Base-by-base conservation (phyloP, 2,113 vertebrate species). In the Cyanoliseus patagonus region DNA sequence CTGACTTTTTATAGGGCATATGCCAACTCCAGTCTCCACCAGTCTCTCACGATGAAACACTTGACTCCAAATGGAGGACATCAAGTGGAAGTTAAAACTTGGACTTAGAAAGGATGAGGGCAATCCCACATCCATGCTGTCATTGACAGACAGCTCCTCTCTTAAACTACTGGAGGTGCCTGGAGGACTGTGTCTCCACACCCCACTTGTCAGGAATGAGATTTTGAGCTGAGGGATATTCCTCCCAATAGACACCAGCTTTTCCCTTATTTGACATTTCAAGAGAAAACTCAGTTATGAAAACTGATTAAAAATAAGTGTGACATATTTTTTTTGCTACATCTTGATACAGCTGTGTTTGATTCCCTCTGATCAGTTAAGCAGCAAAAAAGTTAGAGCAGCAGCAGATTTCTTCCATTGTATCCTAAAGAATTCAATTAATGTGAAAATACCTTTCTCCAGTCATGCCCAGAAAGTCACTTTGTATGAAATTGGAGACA, bases 1-100 rank as follows among this genome's bases (percentile, higher is more conserved):
- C 33, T 0, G 0, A 18, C 37, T 59, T 64, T 27, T 1, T 5
- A 11, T 2, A 5, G 24, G 13, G 6, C 25, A 25, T 28, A 4
- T 13, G 39, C 18, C 41, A 70, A 10, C 22, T 22, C 15, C 51
- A 31, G 44, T 18, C 51, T 35, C 77, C 30, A 33, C 27, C 30
- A 39, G 35, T 3, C 27, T 59, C n/a, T 52, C 2, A 0, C 4
- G 13, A 23, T 33, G 49, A 66, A 9, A 86, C 7, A 19, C 19
- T 4, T 66, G 33, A 16, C 25, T 35, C 19, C 62, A 35, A 74
- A 63, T 8, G 27, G 44, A 69, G 30, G 57, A 41, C 23, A 8
- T 9, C 30, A 20, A 64, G 13, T n/a, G 35, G n/a, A 49, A 7
- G 1, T 28, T 14, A 59, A 79, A 78, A 64, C 20, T 22, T 68